Base-by-base conservation (phyloP, 2,113 vertebrate genomes). In the Apistogramma diplotaenia region DNA sequence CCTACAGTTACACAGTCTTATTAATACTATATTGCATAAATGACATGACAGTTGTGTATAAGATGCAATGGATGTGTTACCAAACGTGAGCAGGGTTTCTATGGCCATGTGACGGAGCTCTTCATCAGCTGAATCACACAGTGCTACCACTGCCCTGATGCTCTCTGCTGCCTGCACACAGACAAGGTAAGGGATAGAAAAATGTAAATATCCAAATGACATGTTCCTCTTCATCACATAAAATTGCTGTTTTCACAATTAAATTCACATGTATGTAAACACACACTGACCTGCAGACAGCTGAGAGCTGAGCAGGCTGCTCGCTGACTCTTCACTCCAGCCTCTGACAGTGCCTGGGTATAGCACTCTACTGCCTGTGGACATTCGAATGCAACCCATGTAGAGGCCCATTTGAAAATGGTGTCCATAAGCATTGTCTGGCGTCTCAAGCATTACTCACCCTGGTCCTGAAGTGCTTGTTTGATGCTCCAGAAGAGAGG, bases 81-180 rank as follows among this genome's bases (percentile, higher is more conserved):
- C 98, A 6, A 99, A 96, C 8, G 96, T 96, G 65, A 99, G 94
- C 57, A 99, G 95, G 7, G 97, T 98, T 94, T 99, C 97, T 0
- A 97, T 97, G 0, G 98, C 98, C 59, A 97, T 94, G 21, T 97
- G 97, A 55, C 96, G 96, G 57, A 98, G 96, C 74, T 98, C 97
- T 91, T 99, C 97, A 2, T 95, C 94, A 1, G 96, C 96, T 3
- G 96, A 97, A 85, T 98, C 97, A 85, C 97, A 99, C 89, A 99
- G 90, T 0, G 90, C 95, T 77, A 96, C 94, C 57, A 99, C 94
- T 40, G 97, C 96, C 87, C 94, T 96, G 88, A 99, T 97, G 84
- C 98, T 98, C 88, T 99, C 98, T 0, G 94, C 95, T 51, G 97
- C 97, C 98, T 99, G 71, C 46, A 51, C 7, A 89, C 67, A 49